A percentile compares a stretch with the other conserved stretches of the same genome.
Conservation (phyloP, 2,113 vertebrate species). For the Vireo altiloquus region DNA sequence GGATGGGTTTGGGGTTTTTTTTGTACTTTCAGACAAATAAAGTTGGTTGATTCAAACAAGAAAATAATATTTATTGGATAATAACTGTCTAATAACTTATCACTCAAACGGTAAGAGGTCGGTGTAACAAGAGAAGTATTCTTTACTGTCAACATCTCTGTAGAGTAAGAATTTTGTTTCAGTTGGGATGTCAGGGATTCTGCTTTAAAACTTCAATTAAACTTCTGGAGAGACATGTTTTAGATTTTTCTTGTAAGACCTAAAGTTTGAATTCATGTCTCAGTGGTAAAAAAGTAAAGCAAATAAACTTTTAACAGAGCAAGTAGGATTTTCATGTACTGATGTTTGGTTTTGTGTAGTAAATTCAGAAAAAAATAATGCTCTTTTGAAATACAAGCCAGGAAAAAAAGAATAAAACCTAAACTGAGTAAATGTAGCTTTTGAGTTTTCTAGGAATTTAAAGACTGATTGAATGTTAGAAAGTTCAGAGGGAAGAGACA, state of each 20-base stretch:
- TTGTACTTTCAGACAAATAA: background rate
- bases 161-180: background rate
- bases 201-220: conserved; percentile 29
- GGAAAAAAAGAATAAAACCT: background rate
- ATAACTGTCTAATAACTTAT: background rate
- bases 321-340: background rate
- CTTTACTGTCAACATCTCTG: background rate
- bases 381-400: background rate
- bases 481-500: conserved; percentile 31
- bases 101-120: background rate
- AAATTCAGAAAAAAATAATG: background rate
- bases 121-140: background rate
- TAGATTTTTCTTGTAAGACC: background rate
- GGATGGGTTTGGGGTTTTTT: accelerated
- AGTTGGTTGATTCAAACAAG: background rate
- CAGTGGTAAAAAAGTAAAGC: background rate
- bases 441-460: conserved; percentile 30
- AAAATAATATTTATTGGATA: background rate
- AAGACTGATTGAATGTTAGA: background rate
- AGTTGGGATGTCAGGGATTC: background rate
- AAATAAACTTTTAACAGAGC: background rate
- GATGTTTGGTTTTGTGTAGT: conserved; percentile 36
- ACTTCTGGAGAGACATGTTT: background rate
- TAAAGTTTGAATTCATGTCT: conserved; percentile 36
- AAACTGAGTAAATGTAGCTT: conserved; percentile 23